Evolutionary conservation across 2,113 vertebrate genomes (phyloP).

Genomic region (Anser cygnoides): DNA sequence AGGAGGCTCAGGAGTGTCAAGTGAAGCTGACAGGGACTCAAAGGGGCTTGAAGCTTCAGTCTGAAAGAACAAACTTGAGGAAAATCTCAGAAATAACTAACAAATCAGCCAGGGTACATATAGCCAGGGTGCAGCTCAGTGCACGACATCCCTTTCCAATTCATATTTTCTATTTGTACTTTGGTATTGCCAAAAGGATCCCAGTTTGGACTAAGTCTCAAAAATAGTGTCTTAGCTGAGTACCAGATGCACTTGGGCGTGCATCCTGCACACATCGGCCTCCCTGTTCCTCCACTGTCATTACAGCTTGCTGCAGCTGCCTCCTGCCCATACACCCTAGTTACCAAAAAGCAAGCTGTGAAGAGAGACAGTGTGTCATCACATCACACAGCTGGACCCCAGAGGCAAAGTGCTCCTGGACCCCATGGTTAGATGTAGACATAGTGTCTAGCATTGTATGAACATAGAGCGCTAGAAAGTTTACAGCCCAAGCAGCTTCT

Average conservation of each 20-base stretch:
- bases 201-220: neutral
- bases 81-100: neutral
- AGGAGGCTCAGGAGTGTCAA: neutral
- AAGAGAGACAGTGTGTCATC: neutral
- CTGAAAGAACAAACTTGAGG: neutral
- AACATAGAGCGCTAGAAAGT: neutral
- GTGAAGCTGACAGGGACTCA: neutral
- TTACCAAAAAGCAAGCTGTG: neutral
- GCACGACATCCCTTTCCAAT: neutral
- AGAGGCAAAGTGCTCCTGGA: neutral
- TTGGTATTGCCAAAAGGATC: neutral
- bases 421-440: neutral
- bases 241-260: neutral
- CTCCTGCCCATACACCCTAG: neutral
- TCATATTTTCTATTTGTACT: neutral
- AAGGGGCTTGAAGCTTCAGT: neutral
- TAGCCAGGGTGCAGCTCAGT: neutral
- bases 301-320: neutral
- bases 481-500: neutral
- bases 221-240: neutral
- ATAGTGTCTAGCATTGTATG: neutral
- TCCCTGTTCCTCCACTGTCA: neutral
- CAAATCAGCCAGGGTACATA: neutral
- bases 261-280: neutral
- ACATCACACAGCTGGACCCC: neutral